These are phyloP conservation scores for Aphaenogaster floridana DNA, from an alignment of 1,140 invertebrate species.

Conservation along the genomic window DNA sequence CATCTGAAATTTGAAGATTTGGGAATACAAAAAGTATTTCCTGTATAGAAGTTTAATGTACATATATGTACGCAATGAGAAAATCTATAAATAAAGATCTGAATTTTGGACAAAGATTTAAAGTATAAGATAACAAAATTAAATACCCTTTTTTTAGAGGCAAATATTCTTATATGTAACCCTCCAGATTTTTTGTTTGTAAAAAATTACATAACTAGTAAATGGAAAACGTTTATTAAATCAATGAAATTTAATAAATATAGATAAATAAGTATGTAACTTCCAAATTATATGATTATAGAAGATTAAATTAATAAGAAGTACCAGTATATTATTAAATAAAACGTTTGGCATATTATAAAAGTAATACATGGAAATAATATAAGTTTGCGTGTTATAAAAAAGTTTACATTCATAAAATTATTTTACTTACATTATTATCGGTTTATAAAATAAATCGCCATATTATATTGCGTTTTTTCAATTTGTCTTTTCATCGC, in stretches of 20 bases:
- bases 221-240: neutral
- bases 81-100: neutral
- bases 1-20: neutral
- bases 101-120: neutral
- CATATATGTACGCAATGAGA: neutral
- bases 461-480: neutral
- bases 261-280: too few species aligned
- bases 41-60: neutral
- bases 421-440: neutral
- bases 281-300: neutral
- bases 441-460: neutral
- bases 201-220: too few species aligned
- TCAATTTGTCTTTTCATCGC: neutral
- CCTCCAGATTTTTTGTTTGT: too few species aligned
- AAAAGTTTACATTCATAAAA: neutral
- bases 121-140: slow-evolving; percentile 3
- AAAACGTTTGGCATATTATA: neutral
- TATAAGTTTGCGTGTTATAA: neutral
- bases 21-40: neutral
- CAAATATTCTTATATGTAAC: neutral
- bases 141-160: neutral
- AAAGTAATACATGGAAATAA: neutral
- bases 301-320: too few species aligned
- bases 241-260: neutral
- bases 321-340: too few species aligned